A percentile compares a stretch with the other conserved stretches of the same genome.
phyloP scores from a whole-genome alignment of 1,140 invertebrate genomes.

The Drosophila ogumai region DNA sequence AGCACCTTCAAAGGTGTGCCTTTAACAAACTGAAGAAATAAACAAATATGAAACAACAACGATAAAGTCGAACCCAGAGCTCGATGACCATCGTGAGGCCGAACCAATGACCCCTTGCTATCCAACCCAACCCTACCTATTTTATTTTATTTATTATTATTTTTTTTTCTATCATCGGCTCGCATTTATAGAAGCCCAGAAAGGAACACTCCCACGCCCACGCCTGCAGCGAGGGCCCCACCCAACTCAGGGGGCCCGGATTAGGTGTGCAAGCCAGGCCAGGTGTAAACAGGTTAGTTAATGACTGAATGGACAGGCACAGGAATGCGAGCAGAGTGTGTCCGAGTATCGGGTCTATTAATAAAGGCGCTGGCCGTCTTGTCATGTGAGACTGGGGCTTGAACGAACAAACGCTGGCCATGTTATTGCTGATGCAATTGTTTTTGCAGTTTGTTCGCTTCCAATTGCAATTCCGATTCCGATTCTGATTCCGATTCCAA shows the following conservation, averaged over 20 bases:
- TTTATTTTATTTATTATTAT: not conserved
- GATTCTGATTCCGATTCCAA: constrained; percentile 11
- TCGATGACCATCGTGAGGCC: constrained; percentile 7
- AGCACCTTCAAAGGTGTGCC: constrained; percentile 14
- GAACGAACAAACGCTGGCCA: constrained; percentile 7
- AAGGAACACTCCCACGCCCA: constrained; percentile 38
- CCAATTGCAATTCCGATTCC: constrained; percentile 12
- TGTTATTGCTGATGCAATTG: constrained; percentile 35
- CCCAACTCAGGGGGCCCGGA: constrained; percentile 15
- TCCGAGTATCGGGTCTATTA: constrained; percentile 38
- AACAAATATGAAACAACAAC: constrained; percentile 5
- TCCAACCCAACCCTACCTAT: constrained; percentile 1
- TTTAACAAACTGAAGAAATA: constrained; percentile 14
- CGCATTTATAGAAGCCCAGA: constrained; percentile 15
- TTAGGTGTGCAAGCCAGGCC: constrained; percentile 42
- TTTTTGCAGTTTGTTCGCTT: not conserved
- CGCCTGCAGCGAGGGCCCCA: constrained; percentile 24
- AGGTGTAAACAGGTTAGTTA: constrained; percentile 68
- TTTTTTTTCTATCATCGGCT: not conserved
- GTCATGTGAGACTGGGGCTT: constrained; percentile 37
- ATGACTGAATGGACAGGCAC: constrained; percentile 41
- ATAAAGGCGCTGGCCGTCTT: constrained; percentile 38
- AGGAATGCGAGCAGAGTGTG: constrained; percentile 25
- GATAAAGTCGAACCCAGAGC: constrained; percentile 6
- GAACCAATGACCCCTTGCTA: constrained; percentile 10